phyloP scores from a whole-genome alignment of 2,797 vertebrate genomes.

The Micropoecilia bifurca region DNA sequence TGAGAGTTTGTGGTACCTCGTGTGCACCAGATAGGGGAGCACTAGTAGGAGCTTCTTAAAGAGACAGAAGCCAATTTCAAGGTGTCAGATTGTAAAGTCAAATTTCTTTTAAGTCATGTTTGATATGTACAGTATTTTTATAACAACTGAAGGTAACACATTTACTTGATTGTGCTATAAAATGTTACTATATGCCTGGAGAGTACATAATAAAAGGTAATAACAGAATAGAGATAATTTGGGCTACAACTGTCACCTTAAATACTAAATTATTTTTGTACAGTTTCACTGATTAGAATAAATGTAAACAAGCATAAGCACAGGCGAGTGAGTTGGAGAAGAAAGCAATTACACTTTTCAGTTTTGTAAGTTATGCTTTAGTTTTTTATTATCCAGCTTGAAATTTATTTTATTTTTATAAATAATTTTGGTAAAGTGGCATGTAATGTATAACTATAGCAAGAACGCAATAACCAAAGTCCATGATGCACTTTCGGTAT shows the following conservation, averaged over 20 bases:
- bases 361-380: neutral
- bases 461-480: slow-evolving; percentile 4
- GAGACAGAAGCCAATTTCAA: no score
- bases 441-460: neutral
- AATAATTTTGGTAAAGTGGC: neutral
- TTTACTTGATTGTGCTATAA: no score
- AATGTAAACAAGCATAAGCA: slow-evolving; percentile 1
- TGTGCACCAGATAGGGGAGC: no score
- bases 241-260: neutral
- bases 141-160: no score
- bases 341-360: neutral
- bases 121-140: no score
- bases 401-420: neutral
- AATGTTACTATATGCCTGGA: no score
- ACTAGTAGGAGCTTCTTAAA: no score
- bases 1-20: no score
- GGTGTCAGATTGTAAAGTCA: no score
- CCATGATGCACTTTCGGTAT: neutral
- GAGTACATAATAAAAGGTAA: no score
- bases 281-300: neutral
- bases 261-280: neutral
- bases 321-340: neutral
- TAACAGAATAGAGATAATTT: neutral
- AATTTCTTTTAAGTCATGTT: no score
- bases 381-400: neutral